Base-by-base conservation (phyloP, 2,888 invertebrate genomes). In the Diloba caeruleocephala region DNA sequence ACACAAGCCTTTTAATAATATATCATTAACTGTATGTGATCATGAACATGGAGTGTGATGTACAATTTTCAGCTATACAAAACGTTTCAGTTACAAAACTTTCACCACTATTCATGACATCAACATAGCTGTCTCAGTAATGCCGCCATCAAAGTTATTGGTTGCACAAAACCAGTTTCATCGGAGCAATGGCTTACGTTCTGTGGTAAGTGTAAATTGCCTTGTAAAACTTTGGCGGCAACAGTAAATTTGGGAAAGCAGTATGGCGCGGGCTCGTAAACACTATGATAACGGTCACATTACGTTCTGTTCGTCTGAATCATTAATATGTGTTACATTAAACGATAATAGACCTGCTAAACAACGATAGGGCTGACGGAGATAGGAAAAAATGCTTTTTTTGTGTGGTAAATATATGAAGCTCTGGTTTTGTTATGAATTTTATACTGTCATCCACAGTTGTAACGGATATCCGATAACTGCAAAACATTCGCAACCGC, bases 201-300 rank as follows among this genome's bases (percentile, higher is more conserved):
- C 50, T 32, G 29, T 39, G 32, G 37, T 34, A 21, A 42, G 49
- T 49, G 50, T 58, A 57, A 53, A 55, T 58, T 45, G 51, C 41
- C 42, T 49, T 50, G 43, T 64, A 67, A 67, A 73, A 58, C 46
- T 64, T 48, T 50, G 56, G 31, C 53, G 39, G 39, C 29, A 28
- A 32, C 59, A 34, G 55, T 74, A 65, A 69, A 74, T 67, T 72
- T 50, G 44, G 60, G 46, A 38, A 32, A 55, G 17, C 41, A 41
- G 10, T 36, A 39, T 63, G 60, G 51, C 33, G 60, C 49, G 32
- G 37, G 37, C 43, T 55, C 67, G 63, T 70, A 71, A 66, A 67
- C 60, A 70, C 49, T 56, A 42, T 60, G 53, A 59, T 65, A 65
- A 67, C 58, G 54, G 63, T 49, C 34, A 43, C 52, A 45, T 64